Evolutionary conservation across 1,140 invertebrate species (phyloP), one percentile per base, ranked within the genome.

Genomic region (Episyrphus balteatus): DNA sequence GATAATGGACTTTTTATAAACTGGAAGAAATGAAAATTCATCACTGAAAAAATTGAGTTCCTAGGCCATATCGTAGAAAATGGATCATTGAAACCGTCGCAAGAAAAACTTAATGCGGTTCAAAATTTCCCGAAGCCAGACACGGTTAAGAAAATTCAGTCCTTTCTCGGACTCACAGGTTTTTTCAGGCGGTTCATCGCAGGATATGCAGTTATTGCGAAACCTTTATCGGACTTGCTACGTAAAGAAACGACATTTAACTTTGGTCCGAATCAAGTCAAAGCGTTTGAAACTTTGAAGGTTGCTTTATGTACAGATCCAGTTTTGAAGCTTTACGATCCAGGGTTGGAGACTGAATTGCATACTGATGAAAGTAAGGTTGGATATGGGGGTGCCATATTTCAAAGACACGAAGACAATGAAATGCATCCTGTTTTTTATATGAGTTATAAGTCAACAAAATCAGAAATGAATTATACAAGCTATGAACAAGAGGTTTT

Each of bases 401-500:
- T 66, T 8, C 67, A 72, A 53, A 60, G 49, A 48, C 49, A 42
- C 6, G 42, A 54, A 1, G 54, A 66, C 36, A 57, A 63, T 47
- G 51, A 58, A 44, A 65, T 75, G 52, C 77, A 68, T 70, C 62
- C 64, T 49, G 49, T 68, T 44, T 59, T 66, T 51, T 57, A 56
- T 48, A 60, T 56, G 62, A 68, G 56, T 62, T 73, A 74, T 53
- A 52, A 48, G 31, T 66, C 63, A 8, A 49, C 47, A 9, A 50
- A 61, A 11, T 45, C 55, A 7, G 62, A 70, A 51, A 46, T 43
- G 9, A 56, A 55, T 15, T 70, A 62, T 44, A 53, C 53, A 10
- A 66, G 58, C 14, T 70, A 65, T 49, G 61, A 69, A 43, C 30
- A 70, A 2, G 65, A 71, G 49, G 62, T 78, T 1, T 45, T 62